Evolutionary conservation across 2,888 invertebrate genomes (phyloP), one percentile per base, ranked within the genome.

Genomic region (Caradrina clavipalpis): DNA sequence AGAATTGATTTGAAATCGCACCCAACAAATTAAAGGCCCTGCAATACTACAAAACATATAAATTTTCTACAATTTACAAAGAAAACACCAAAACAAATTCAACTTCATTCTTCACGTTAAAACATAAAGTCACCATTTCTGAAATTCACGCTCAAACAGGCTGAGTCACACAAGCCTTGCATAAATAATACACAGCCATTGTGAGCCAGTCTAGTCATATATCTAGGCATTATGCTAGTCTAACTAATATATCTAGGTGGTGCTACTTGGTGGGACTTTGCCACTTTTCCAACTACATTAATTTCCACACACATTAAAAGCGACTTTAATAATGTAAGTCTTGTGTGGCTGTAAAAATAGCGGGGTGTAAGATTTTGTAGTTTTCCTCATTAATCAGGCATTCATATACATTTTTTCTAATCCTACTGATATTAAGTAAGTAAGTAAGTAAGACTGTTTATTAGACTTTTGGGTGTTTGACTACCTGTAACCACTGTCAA

Each of bases 291-390:
- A 80, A 90, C 90, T 90, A 90, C 94, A 94, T 94, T 95, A 95
- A 94, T 94, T 93, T 94, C 79, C 88, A 90, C 90, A 89, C 89
- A 91, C 93, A 92, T 94, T 95, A 94, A 93, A 92, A 91, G 91
- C 89, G 76, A 78, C 59, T 90, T 95, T 90, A 94, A 94, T 94
- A 91, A 94, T 94, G 91, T 87, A 88, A 91, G 86, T 89, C 82
- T 83, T 83, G 78, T 84, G 75, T 26, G 87, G 92, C 88, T 69
- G 74, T 47, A 2, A 80, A 87, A 81, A 1, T 0, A 64, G 87
- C 80, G 85, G 13, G 0, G 15, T 4, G 6, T 11, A 7, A 35
- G 57, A 49, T 22, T 21, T 0, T 47, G 15, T n/a, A 4, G 3
- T 21, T 26, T 47, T n/a, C n/a, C n/a, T n/a, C n/a, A n/a, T n/a